Percentiles rank a stretch among this genome's conserved stretches.
phyloP scores from a whole-genome alignment of 2,113 vertebrate species.

The Corvus cornix region DNA sequence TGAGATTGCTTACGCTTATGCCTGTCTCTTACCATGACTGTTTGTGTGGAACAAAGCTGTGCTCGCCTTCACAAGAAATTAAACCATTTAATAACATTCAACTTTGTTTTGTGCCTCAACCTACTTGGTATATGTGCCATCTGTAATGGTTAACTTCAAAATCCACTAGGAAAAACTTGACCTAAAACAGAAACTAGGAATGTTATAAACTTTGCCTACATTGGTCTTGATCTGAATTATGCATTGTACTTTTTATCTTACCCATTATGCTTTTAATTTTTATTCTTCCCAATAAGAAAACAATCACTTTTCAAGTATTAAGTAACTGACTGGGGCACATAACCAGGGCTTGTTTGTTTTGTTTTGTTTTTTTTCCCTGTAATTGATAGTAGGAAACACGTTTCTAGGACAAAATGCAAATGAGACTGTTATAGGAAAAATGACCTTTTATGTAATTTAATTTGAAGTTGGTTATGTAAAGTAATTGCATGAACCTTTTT shows the following conservation, averaged over 20 bases:
- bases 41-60: background rate
- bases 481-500: slow-evolving; percentile 62
- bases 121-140: background rate
- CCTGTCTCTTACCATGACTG: background rate
- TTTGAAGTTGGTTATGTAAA: slow-evolving; percentile 64
- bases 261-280: background rate
- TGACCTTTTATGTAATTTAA: slow-evolving; percentile 69
- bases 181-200: background rate
- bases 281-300: background rate
- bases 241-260: background rate
- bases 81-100: background rate
- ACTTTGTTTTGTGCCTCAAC: background rate
- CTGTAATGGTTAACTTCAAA: background rate
- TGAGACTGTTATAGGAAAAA: slow-evolving; percentile 40
- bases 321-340: background rate
- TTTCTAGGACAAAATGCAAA: slow-evolving; percentile 66
- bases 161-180: background rate
- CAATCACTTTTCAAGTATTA: background rate
- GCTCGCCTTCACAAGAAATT: background rate
- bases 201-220: background rate
- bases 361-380: background rate
- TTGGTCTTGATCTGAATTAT: background rate
- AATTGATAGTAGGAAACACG: slow-evolving; percentile 27
- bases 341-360: background rate
- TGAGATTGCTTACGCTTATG: background rate